These are phyloP conservation scores for Lepidochrysops patricia DNA, from an alignment of 2,888 invertebrate species.

Conservation along the genomic window DNA sequence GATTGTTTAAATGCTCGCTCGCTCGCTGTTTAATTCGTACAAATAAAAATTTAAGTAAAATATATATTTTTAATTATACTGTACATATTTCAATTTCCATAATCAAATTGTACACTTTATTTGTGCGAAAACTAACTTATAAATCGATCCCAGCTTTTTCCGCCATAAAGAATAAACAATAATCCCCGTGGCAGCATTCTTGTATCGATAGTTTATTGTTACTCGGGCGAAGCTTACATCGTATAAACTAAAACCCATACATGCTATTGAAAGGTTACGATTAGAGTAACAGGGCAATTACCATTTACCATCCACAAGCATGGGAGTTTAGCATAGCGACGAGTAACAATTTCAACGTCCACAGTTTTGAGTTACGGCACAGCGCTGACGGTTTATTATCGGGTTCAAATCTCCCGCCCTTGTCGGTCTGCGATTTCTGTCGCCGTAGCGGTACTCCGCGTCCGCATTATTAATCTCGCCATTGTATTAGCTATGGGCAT, in stretches of 20 bases:
- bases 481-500: constrained; percentile 62
- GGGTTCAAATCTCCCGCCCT: constrained; percentile 69
- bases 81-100: too few relatives aligned
- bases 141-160: neutral
- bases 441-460: constrained; percentile 60
- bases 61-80: too few relatives aligned
- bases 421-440: constrained; percentile 65
- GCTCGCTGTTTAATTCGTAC: too few relatives aligned
- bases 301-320: constrained; percentile 55
- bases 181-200: neutral
- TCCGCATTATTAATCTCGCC: constrained; percentile 69
- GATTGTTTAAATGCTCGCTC: too few relatives aligned
- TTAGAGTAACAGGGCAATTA: constrained; percentile 52
- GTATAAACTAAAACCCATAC: constrained; percentile 25
- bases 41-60: too few relatives aligned
- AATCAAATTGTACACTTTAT: too few relatives aligned
- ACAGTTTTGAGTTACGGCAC: constrained; percentile 63
- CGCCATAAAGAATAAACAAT: neutral
- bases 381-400: constrained; percentile 67
- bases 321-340: constrained; percentile 40
- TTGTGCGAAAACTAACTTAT: neutral
- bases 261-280: constrained; percentile 50
- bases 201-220: neutral
- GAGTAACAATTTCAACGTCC: constrained; percentile 66
- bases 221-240: constrained; percentile 5